These are phyloP conservation scores for Lobophora halterata DNA, from an alignment of 2,888 invertebrate genomes.

Conservation along the genomic window DNA sequence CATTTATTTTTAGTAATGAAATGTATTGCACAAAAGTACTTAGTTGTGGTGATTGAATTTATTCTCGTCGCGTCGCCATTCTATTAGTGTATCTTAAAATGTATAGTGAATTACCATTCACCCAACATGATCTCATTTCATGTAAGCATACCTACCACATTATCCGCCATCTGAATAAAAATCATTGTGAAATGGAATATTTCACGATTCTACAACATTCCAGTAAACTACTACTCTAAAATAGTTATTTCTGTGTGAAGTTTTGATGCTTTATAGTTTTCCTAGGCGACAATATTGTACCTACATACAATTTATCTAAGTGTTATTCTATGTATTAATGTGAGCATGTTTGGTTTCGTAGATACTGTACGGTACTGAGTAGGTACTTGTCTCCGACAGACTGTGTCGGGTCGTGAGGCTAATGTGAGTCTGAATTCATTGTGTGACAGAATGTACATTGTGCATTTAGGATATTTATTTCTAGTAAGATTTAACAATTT, in stretches of 20 bases:
- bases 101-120: conserved; percentile 53
- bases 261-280: conserved; percentile 70
- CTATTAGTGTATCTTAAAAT: conserved; percentile 49
- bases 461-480: conserved; percentile 73
- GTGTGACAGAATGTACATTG: conserved; percentile 62
- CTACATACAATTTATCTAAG: conserved; percentile 58
- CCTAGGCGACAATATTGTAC: conserved; percentile 54
- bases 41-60: conserved; percentile 58
- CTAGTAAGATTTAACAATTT: conserved; percentile 64
- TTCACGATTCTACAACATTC: conserved; percentile 66
- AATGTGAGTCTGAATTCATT: conserved; percentile 51
- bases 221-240: conserved; percentile 59
- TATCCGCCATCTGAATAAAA: conserved; percentile 47
- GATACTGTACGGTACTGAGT: conserved; percentile 56
- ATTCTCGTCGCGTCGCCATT: conserved; percentile 46
- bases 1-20: conserved; percentile 64
- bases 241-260: conserved; percentile 60
- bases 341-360: conserved; percentile 59
- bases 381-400: conserved; percentile 61
- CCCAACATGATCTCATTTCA: conserved; percentile 73
- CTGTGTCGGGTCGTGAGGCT: conserved; percentile 38
- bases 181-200: conserved; percentile 52
- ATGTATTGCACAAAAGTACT: conserved; percentile 78
- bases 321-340: conserved; percentile 59
- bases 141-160: conserved; percentile 56